Conservation (phyloP, 2,113 vertebrate species). For the Dromaius novaehollandiae region DNA sequence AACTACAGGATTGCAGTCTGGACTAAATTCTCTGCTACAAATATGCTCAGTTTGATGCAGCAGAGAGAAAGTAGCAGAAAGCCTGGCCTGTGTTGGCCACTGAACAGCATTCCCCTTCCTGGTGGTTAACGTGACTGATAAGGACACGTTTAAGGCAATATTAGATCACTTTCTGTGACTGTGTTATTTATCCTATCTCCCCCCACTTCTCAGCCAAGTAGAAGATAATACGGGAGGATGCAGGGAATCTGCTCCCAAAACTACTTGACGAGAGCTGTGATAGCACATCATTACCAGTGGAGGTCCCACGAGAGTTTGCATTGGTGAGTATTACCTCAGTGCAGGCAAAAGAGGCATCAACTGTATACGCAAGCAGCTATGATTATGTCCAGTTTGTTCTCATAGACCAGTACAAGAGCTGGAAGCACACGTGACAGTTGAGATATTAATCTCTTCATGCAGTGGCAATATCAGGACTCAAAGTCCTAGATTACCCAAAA, state of each 20-base stretch:
- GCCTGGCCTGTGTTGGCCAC: not conserved
- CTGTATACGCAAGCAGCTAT: accelerated
- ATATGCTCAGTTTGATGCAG: not conserved
- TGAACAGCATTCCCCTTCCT: not conserved
- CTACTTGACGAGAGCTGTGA: not conserved
- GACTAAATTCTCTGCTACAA: not conserved
- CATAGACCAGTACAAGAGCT: not conserved
- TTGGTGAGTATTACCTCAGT: accelerated
- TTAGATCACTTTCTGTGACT: not conserved
- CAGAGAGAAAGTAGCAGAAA: not conserved
- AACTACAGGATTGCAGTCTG: not conserved
- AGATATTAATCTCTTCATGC: not conserved
- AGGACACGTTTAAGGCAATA: not conserved
- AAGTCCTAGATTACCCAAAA: not conserved
- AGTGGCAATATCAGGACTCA: not conserved
- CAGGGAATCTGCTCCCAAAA: not conserved
- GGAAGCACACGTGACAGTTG: not conserved
- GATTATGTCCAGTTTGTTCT: not conserved
- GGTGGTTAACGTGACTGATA: accelerated
- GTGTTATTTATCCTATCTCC: not conserved
- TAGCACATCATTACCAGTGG: not conserved
- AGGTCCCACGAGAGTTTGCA: not conserved
- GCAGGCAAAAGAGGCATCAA: accelerated
- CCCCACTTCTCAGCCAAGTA: not conserved
- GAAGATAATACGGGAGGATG: not conserved